Conservation (phyloP, 2,113 vertebrate species). For the Campylorhamphus procurvoides region DNA sequence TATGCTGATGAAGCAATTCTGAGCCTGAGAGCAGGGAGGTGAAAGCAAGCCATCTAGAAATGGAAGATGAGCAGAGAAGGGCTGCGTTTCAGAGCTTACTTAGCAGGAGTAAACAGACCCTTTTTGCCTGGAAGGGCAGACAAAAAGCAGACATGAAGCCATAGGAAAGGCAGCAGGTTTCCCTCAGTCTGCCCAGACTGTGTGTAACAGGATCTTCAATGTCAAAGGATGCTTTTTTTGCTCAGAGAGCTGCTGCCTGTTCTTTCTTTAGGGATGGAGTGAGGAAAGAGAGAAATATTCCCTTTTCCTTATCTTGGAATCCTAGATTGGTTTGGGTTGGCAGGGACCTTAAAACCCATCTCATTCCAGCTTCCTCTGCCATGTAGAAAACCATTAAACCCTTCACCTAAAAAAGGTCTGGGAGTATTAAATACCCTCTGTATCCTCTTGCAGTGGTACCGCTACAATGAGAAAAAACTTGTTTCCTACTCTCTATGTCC, state of each 20-base stretch:
- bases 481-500: neutral
- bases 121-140: neutral
- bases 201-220: neutral
- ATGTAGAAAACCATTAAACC: neutral
- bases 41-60: neutral
- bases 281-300: neutral
- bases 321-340: neutral
- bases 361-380: neutral
- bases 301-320: neutral
- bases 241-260: neutral
- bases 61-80: neutral
- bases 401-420: neutral
- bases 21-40: neutral
- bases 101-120: neutral
- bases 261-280: neutral
- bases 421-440: neutral
- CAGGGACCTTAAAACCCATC: neutral
- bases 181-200: neutral
- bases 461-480: neutral
- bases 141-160: slow-evolving; percentile 5
- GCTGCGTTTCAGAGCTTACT: neutral
- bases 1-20: slow-evolving; percentile 25
- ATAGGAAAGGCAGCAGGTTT: neutral
- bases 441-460: neutral
- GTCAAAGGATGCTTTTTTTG: neutral